A percentile compares a stretch with the other conserved stretches of the same genome.
These are phyloP conservation scores for Scaptomyza caliginosa DNA, from an alignment of 2,888 invertebrate genomes.

Conservation along the genomic window DNA sequence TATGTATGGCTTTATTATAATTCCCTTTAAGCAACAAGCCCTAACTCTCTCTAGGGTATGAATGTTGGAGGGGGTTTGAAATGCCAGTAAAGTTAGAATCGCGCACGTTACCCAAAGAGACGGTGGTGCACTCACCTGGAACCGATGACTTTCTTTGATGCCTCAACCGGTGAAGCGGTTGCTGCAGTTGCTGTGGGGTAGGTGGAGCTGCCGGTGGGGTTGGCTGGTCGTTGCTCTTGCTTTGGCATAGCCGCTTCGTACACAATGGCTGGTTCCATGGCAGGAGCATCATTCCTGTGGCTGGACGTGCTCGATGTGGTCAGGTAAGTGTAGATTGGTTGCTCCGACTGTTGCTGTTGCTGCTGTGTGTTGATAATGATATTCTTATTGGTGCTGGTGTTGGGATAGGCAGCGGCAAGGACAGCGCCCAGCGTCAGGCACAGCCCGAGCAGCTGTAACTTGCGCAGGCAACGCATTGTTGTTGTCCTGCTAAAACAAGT, in stretches of 20 bases:
- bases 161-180: conserved; percentile 77
- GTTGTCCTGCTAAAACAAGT: conserved; percentile 23
- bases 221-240: conserved; percentile 29
- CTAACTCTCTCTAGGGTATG: neutral
- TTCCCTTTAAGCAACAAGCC: neutral
- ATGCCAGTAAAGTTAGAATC: conserved; percentile 37
- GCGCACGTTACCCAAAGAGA: conserved; percentile 38
- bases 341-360: conserved; percentile 33
- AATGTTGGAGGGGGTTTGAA: conserved; percentile 3
- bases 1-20: no score
- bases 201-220: conserved; percentile 1
- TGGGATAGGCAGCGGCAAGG: conserved; percentile 46
- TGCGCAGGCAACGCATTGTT: conserved; percentile 65
- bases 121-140: conserved; percentile 85
- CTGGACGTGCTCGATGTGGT: conserved; percentile 69
- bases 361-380: conserved; percentile 29
- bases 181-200: conserved; percentile 11
- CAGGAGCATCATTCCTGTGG: conserved; percentile 45
- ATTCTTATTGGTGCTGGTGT: conserved; percentile 22
- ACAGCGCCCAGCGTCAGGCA: conserved; percentile 42
- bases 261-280: conserved; percentile 73
- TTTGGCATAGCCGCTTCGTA: conserved; percentile 70
- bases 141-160: conserved; percentile 86
- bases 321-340: conserved; percentile 62
- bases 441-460: conserved; percentile 48